phyloP scores from a whole-genome alignment of 2,797 vertebrate species.

The Antrozous pallidus region DNA sequence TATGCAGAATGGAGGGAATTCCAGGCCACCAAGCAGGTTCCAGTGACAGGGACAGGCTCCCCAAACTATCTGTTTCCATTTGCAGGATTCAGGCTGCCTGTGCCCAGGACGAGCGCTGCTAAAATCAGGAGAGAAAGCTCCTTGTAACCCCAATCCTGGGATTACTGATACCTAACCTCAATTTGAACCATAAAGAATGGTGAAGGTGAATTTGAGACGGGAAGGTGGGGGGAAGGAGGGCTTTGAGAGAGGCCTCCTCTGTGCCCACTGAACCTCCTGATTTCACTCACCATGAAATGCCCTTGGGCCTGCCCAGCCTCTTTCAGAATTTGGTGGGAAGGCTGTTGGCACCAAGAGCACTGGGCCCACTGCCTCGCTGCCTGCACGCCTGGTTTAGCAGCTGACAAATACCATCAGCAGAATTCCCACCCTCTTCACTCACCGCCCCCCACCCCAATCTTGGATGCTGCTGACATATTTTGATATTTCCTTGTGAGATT shows the following conservation, averaged over 20 bases:
- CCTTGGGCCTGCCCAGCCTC: neutral
- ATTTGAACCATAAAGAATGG: neutral
- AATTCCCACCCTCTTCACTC: slow-evolving; percentile 14
- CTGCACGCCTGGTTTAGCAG: slow-evolving; percentile 75
- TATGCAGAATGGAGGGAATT: neutral
- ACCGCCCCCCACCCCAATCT: neutral
- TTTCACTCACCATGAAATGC: neutral
- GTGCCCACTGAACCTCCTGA: neutral
- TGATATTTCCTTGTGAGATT: slow-evolving; percentile 79
- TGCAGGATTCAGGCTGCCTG: neutral
- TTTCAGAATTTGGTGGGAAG: neutral
- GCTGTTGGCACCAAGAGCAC: neutral
- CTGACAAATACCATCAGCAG: slow-evolving; percentile 76
- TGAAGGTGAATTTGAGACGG: neutral
- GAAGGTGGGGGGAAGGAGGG: neutral
- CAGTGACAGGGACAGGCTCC: neutral
- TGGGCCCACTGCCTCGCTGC: neutral
- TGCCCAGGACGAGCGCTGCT: neutral
- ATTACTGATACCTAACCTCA: neutral
- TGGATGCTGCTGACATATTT: slow-evolving; percentile 77
- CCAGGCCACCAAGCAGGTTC: neutral
- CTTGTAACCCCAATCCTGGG: neutral
- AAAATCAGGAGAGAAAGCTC: neutral
- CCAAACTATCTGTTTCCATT: neutral
- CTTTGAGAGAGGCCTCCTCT: neutral